phyloP scores from a whole-genome alignment of 1,140 invertebrate species.

The Nephila pilipes region DNA sequence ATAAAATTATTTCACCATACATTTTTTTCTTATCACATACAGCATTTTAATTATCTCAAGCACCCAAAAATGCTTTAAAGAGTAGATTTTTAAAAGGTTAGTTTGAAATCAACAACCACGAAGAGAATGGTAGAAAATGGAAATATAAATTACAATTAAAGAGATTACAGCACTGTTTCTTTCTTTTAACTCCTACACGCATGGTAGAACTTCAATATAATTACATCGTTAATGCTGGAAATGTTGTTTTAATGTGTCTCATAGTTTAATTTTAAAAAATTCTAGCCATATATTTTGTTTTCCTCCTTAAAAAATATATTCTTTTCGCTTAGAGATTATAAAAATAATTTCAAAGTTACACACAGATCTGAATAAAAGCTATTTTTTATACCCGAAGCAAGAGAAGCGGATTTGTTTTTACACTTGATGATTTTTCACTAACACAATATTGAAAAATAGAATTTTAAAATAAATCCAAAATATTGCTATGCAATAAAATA shows the following conservation, averaged over 20 bases:
- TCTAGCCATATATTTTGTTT: neutral
- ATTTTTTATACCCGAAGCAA: too few relatives aligned
- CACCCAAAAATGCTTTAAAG: neutral
- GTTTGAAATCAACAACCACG: neutral
- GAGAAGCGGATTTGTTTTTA: too few relatives aligned
- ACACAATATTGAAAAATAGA: too few relatives aligned
- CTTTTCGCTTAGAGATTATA: neutral
- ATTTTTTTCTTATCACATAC: neutral
- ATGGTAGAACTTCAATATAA: neutral
- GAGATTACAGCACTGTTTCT: neutral
- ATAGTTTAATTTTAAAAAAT: neutral
- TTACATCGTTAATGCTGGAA: conserved; percentile 13
- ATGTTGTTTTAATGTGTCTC: neutral
- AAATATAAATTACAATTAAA: neutral
- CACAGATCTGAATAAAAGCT: too few relatives aligned
- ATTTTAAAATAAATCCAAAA: too few relatives aligned
- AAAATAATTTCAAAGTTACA: too few relatives aligned
- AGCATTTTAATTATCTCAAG: neutral
- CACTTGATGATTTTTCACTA: too few relatives aligned
- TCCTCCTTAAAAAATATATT: neutral
- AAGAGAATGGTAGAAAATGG: neutral
- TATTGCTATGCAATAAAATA: too few relatives aligned
- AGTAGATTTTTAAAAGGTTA: neutral
- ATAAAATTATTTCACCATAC: neutral
- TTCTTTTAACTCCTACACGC: neutral